Evolutionary conservation across 2,888 invertebrate genomes (phyloP), one percentile per base, ranked within the genome.

Genomic region (Halictus ligatus): DNA sequence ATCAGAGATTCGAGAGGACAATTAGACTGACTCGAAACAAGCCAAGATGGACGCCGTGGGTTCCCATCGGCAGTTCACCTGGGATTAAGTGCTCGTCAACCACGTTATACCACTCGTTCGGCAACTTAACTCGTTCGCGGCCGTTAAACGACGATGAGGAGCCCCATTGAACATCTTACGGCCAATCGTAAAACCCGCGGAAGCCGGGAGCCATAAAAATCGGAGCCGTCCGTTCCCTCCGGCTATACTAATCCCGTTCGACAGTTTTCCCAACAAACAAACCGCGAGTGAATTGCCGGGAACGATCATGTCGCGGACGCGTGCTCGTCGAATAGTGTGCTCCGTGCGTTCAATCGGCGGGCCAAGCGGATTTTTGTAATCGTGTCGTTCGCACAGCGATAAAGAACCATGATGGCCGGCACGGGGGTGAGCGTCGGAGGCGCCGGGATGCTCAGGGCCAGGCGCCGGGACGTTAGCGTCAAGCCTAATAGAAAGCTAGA

Each of bases 401-500:
- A 12, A 64, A 25, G 50, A 88, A 75, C 86, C 18, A 94, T 94
- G 93, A 95, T 95, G 91, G 93, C 95, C 72, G 94, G 94, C 5
- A 84, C 94, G 21, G 92, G 94, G 13, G 90, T 92, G 25, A 92
- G 91, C 69, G 92, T 93, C 75, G 93, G 93, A 67, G 95, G 95
- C 5, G 92, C 89, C 0, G 94, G 93, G 95, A 98, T 98, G 98
- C 96, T 98, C 96, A 97, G 98, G 94, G 97, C 98, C 95, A 96
- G 98, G 92, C 96, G 98, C 94, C 97, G 97, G 92, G 98, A 98
- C 96, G 97, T 97, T 96, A 98, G 98, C 96, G 97, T 98, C 96
- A 98, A 98, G 95, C 98, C 98, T 90, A 98, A 98, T 95, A 96
- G 98, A 94, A 97, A 98, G 96, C 97, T 98, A 96, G 98, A 98